Conservation (phyloP, 2,888 invertebrate species). For the Heterodera filipjevi region DNA sequence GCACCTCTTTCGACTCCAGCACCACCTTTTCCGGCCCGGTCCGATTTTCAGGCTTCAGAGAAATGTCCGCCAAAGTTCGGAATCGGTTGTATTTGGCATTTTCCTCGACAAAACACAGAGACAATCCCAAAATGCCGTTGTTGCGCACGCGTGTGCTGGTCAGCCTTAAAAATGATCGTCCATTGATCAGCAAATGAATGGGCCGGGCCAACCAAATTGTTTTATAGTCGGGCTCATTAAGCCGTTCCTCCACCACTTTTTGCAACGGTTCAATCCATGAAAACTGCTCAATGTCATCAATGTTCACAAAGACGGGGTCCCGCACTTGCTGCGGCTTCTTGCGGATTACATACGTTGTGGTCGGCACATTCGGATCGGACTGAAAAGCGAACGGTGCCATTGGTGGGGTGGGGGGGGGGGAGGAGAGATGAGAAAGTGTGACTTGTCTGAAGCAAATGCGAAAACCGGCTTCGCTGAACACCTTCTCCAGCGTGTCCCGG, state of each 20-base stretch:
- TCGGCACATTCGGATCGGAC: constrained; percentile 52
- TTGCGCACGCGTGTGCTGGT: constrained; percentile 69
- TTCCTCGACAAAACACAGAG: constrained; percentile 77
- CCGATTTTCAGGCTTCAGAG: constrained; percentile 52
- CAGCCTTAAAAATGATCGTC: constrained; percentile 63
- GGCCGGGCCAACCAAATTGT: constrained; percentile 66
- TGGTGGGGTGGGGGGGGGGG: not conserved
- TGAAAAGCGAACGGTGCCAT: constrained; percentile 36
- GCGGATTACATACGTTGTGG: constrained; percentile 57
- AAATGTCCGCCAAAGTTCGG: constrained; percentile 62
- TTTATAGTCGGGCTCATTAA: constrained; percentile 71
- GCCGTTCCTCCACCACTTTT: constrained; percentile 72
- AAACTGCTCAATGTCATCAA: constrained; percentile 63
- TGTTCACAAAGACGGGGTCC: constrained; percentile 60
- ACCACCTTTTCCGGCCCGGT: constrained; percentile 51
- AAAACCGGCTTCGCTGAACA: constrained; percentile 61
- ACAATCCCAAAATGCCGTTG: constrained; percentile 83
- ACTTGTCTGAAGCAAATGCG: constrained; percentile 56
- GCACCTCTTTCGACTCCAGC: constrained; percentile 49
- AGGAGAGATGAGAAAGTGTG: not conserved
- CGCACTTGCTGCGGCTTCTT: constrained; percentile 47
- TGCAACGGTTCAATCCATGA: constrained; percentile 65
- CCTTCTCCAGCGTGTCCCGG: constrained; percentile 50
- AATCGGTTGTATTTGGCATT: constrained; percentile 63
- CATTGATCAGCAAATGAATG: not conserved